Evolutionary conservation across 1,140 invertebrate genomes (phyloP), one percentile per base, ranked within the genome.

Genomic region (Neomicropteryx cornuta): DNA sequence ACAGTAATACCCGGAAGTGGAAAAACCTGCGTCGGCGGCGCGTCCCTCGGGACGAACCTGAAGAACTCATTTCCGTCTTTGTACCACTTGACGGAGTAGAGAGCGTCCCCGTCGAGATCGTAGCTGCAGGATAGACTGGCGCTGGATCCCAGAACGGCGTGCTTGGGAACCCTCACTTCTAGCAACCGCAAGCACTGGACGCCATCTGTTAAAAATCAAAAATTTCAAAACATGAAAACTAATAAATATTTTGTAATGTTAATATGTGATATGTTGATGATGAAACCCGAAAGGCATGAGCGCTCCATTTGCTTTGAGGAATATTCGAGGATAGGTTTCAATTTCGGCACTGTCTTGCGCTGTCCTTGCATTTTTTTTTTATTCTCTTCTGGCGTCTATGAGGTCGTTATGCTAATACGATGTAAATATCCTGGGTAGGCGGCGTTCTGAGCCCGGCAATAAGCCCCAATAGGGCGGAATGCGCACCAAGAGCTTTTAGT

Each of bases 81-180:
- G 65, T 82, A 81, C 79, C 79, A 82, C 62, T 81, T 81, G 49
- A 82, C 75, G 19, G 79, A 79, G 53, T 82, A 82, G 28, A 82
- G 67, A 16, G 63, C 57, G 42, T 79, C 78, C 16, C 60, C 60
- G 51, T 78, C 76, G 52, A 81, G 60, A 52, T 77, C 66, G 55
- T 75, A 82, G 43, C 69, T 62, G 54, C 79, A 81, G 53, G 74
- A 68, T 43, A 82, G 58, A 34, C 55, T 56, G 18, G 73, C 70
- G 39, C 62, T 62, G 43, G 70, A 64, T 18, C 75, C 77, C 29
- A 67, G 57, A 48, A 70, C 65, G 45, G 75, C 74, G 53, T 72
- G 67, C 48, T 66, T 58, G 14, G 76, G 75, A 42, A 77, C 68
- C 45, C 62, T 53, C 34, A 77, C 66, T 42, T 71, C 61, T 51